phyloP scores from a whole-genome alignment of 2,797 vertebrate species.

The Sciurus vulgaris region DNA sequence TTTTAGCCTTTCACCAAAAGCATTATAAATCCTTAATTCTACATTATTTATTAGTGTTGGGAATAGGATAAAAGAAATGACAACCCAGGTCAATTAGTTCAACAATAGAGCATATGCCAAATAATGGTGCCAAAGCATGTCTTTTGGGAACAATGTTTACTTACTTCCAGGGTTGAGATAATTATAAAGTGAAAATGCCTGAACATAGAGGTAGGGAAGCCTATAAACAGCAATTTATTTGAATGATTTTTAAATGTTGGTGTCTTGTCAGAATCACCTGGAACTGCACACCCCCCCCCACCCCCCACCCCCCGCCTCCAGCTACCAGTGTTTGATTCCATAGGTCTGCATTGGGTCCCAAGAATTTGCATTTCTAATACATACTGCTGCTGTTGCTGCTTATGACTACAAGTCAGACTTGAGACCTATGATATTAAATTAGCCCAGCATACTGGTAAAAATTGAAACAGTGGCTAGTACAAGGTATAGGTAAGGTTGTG shows the following conservation, averaged over 20 bases:
- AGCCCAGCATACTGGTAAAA: neutral
- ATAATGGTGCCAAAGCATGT: neutral
- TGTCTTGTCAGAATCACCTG: neutral
- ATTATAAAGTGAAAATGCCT: constrained; percentile 2
- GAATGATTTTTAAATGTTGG: neutral
- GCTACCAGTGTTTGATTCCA: neutral
- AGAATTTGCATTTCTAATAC: neutral
- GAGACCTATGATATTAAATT: constrained; percentile 5
- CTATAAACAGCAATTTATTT: constrained; percentile 23
- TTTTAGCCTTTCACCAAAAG: constrained; percentile 32
- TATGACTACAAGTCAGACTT: neutral
- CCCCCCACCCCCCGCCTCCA: too few relatives aligned
- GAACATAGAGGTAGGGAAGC: neutral
- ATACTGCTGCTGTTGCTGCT: neutral
- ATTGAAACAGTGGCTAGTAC: neutral
- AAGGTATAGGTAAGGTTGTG: neutral
- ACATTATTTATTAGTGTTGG: constrained; percentile 62
- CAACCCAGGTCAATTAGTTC: neutral
- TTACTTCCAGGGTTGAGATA: neutral
- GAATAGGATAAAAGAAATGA: constrained; percentile 27
- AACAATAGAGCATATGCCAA: neutral
- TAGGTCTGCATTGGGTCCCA: neutral
- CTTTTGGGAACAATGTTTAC: constrained; percentile 34
- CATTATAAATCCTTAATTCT: constrained; percentile 62
- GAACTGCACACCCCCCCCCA: neutral